These are phyloP conservation scores for Falco concolor DNA, from an alignment of 2,797 vertebrate genomes.

Conservation along the genomic window DNA sequence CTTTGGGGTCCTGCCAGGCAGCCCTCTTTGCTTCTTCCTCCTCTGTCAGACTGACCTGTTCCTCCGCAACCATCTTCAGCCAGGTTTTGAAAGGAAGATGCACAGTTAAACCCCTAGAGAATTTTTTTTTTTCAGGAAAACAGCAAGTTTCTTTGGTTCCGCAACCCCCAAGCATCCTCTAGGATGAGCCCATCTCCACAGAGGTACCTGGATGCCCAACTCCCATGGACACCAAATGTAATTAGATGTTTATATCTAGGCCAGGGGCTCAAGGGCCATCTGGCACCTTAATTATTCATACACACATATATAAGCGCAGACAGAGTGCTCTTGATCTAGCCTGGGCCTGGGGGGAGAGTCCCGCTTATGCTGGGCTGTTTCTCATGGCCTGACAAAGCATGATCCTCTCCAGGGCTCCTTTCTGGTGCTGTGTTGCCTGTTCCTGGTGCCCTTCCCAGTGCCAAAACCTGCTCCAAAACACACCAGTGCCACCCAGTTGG, in stretches of 20 bases:
- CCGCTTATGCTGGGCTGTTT: not conserved
- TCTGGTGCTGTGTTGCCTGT: not conserved
- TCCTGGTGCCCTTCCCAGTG: rapidly evolving
- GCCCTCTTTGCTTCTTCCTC: not conserved
- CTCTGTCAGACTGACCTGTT: not conserved
- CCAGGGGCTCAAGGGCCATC: slow-evolving; percentile 50
- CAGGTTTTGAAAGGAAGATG: not conserved
- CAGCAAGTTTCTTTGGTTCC: not conserved
- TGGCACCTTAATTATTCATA: slow-evolving; percentile 49
- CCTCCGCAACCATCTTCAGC: not conserved
- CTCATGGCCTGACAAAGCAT: not conserved
- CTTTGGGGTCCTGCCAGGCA: not conserved
- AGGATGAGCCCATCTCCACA: not conserved
- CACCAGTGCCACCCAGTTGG: not conserved
- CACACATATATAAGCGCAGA: not conserved
- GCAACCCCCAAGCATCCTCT: rapidly evolving
- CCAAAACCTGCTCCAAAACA: not conserved
- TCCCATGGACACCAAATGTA: not conserved
- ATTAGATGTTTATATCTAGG: slow-evolving; percentile 15
- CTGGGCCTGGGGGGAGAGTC: not conserved
- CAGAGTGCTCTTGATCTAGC: not conserved
- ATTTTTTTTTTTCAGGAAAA: not conserved
- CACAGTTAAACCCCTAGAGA: not conserved
- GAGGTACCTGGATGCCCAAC: not conserved
- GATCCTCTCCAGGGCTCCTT: not conserved